Conservation (phyloP, 2,797 vertebrate genomes). For the Thamnophis elegans region DNA sequence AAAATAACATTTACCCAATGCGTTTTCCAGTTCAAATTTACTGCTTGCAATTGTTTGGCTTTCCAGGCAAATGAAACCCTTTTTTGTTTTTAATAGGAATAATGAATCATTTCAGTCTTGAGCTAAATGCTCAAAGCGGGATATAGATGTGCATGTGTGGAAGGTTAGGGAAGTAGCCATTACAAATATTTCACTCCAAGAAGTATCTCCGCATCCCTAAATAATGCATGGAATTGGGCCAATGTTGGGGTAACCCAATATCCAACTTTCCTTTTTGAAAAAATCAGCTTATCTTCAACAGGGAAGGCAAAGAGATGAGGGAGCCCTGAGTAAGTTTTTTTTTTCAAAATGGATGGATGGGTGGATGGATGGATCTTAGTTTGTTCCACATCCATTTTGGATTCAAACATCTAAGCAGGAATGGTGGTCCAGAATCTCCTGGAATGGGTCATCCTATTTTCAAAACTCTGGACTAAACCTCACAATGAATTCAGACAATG, state of each 20-base stretch:
- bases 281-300: neutral
- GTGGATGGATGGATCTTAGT: neutral
- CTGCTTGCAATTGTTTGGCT: constrained; percentile 71
- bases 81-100: constrained; percentile 77
- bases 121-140: constrained; percentile 36
- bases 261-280: neutral
- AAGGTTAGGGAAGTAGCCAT: neutral
- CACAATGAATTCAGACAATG: neutral
- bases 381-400: neutral
- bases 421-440: neutral
- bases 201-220: constrained; percentile 48
- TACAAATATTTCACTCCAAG: constrained; percentile 32
- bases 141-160: neutral
- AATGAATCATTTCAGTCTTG: constrained; percentile 73
- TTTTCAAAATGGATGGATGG: neutral
- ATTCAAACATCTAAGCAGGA: neutral
- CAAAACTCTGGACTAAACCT: neutral
- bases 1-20: constrained; percentile 73
- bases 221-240: constrained; percentile 54
- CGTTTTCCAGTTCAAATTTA: constrained; percentile 71
- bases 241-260: constrained; percentile 33
- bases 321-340: neutral
- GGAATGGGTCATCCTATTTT: neutral
- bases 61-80: constrained; percentile 70
- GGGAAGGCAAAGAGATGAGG: neutral